phyloP scores from a whole-genome alignment of 2,888 invertebrate species.

The Heliconius ethilla region DNA sequence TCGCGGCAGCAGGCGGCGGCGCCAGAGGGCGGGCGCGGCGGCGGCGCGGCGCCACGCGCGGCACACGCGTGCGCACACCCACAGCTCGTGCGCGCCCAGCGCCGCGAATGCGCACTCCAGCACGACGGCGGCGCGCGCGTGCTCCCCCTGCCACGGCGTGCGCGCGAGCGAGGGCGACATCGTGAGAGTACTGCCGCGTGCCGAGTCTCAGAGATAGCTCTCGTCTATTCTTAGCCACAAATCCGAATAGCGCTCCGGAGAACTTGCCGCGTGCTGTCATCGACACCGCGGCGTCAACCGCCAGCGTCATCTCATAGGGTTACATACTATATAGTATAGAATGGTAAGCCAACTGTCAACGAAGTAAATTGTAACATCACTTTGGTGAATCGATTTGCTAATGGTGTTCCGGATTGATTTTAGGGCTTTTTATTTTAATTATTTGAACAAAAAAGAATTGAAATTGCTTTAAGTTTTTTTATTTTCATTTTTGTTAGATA shows the following conservation, averaged over 20 bases:
- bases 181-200: neutral
- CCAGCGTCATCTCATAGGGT: no score
- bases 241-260: neutral
- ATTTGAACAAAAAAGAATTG: neutral
- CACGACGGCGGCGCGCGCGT: slow-evolving; percentile 43
- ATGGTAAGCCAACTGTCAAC: no score
- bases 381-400: neutral
- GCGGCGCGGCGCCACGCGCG: slow-evolving; percentile 63
- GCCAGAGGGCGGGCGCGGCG: slow-evolving; percentile 57
- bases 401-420: neutral
- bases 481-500: no score
- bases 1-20: slow-evolving; percentile 51
- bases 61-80: slow-evolving; percentile 57
- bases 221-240: slow-evolving; percentile 14
- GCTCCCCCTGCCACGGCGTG: slow-evolving; percentile 36
- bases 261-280: neutral
- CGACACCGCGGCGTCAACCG: neutral
- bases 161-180: neutral
- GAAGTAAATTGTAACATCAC: no score
- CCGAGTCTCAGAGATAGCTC: neutral
- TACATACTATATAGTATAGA: no score
- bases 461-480: no score
- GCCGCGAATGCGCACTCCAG: slow-evolving; percentile 54
- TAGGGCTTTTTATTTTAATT: neutral
- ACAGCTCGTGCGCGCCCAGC: slow-evolving; percentile 53